Evolutionary conservation across 2,888 invertebrate genomes (phyloP).

Genomic region (Zygogramma bicolorata): DNA sequence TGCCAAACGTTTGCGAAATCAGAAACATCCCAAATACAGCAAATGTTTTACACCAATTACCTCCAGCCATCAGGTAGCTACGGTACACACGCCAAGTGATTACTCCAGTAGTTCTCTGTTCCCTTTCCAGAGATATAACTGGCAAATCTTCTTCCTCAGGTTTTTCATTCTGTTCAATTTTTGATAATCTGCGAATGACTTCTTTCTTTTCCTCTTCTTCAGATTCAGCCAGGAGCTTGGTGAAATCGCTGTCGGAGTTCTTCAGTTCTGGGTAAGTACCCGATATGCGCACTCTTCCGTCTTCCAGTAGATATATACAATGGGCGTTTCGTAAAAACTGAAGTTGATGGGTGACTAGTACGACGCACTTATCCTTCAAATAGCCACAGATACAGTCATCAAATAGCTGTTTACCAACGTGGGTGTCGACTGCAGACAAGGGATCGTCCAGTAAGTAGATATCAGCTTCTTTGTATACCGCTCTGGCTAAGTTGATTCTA

Average conservation of each 20-base stretch:
- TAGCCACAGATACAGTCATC: conserved; percentile 78
- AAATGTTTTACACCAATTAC: conserved; percentile 67
- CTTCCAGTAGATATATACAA: conserved; percentile 71
- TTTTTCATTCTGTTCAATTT: conserved; percentile 66
- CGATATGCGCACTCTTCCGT: conserved; percentile 70
- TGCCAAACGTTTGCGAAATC: conserved; percentile 68
- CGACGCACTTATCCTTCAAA: conserved; percentile 75
- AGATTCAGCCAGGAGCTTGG: conserved; percentile 68
- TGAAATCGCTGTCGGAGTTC: conserved; percentile 80
- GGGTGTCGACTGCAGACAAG: conserved; percentile 88
- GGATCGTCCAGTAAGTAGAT: conserved; percentile 92
- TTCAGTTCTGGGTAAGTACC: conserved; percentile 78
- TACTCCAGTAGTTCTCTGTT: conserved; percentile 73
- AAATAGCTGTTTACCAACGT: conserved; percentile 88
- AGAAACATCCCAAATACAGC: conserved; percentile 68
- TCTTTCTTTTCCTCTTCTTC: conserved; percentile 37
- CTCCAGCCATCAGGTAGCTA: conserved; percentile 80
- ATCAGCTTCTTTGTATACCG: conserved; percentile 83
- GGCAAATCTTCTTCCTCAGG: conserved; percentile 44
- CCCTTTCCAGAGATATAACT: conserved; percentile 66
- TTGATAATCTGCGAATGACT: conserved; percentile 68
- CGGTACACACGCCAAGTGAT: conserved; percentile 70
- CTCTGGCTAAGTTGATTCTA: conserved; percentile 85
- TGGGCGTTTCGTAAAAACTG: conserved; percentile 73
- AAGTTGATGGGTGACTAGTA: conserved; percentile 82